Conservation (phyloP, 2,888 invertebrate genomes). For the Parnassius mnemosyne region DNA sequence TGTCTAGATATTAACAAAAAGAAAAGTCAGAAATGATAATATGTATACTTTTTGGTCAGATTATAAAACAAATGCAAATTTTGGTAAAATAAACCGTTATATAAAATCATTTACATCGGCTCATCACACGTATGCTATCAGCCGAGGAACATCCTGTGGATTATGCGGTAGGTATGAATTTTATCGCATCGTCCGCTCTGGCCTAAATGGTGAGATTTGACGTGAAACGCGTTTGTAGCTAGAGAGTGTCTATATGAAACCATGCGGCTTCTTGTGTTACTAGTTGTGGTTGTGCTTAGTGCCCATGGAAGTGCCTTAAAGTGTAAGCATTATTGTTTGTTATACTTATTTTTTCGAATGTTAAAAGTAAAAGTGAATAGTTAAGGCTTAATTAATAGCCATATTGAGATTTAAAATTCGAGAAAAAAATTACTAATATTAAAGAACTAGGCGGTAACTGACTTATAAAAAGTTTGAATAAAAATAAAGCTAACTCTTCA, state of each 20-base stretch:
- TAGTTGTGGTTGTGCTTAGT: slow-evolving; percentile 35
- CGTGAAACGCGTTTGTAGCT: slow-evolving; percentile 23
- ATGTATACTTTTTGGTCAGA: too few relatives aligned
- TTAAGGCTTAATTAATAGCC: not conserved
- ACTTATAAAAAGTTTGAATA: too few relatives aligned
- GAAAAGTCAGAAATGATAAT: too few relatives aligned
- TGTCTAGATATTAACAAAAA: too few relatives aligned
- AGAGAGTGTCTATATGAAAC: slow-evolving; percentile 18
- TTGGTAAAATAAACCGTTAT: slow-evolving; percentile 5
- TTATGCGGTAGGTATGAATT: slow-evolving; percentile 41
- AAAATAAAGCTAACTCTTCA: too few relatives aligned
- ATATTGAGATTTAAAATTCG: too few relatives aligned
- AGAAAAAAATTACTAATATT: too few relatives aligned
- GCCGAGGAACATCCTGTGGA: slow-evolving; percentile 56
- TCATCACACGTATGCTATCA: slow-evolving; percentile 42
- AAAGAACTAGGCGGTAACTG: too few relatives aligned
- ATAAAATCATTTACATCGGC: slow-evolving; percentile 3
- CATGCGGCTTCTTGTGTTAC: slow-evolving; percentile 46
- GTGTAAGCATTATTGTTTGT: slow-evolving; percentile 29
- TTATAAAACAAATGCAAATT: not conserved
- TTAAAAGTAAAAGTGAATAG: not conserved
- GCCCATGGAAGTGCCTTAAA: slow-evolving; percentile 37
- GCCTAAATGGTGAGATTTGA: slow-evolving; percentile 33
- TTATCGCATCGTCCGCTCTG: slow-evolving; percentile 39
- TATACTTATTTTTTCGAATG: not conserved